Percentiles rank a stretch among this genome's conserved stretches.
These are phyloP conservation scores for Channa striata DNA, from an alignment of 2,797 vertebrate genomes.

Conservation along the genomic window DNA sequence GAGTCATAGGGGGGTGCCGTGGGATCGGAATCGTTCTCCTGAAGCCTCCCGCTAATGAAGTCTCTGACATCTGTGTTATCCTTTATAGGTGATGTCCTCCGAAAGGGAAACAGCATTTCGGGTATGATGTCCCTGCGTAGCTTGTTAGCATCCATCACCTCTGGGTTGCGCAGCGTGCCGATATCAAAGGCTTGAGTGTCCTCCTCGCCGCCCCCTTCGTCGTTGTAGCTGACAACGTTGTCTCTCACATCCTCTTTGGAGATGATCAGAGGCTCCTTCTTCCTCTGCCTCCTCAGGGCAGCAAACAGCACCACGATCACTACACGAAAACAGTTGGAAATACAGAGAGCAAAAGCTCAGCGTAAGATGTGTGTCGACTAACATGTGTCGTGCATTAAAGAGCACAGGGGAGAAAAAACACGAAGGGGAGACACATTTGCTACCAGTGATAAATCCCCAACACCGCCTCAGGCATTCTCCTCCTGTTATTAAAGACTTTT, in stretches of 20 bases:
- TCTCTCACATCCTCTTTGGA: constrained; percentile 98
- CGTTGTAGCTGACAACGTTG: constrained; percentile 99
- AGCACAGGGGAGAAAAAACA: constrained; percentile 64
- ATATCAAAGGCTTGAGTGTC: constrained; percentile 99
- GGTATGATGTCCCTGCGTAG: constrained; percentile 95
- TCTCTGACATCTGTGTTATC: constrained; percentile 95
- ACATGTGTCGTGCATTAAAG: constrained; percentile 80
- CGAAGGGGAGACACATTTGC: constrained; percentile 74
- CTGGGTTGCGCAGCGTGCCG: constrained; percentile 95
- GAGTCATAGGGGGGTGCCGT: constrained; percentile 97
- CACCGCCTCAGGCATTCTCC: constrained; percentile 75
- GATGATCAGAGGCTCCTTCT: constrained; percentile 98
- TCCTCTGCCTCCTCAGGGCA: constrained; percentile 93
- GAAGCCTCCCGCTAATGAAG: constrained; percentile 95
- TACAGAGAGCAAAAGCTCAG: constrained; percentile 54
- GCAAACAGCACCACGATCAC: constrained; percentile 99
- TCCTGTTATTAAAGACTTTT: constrained; percentile 78
- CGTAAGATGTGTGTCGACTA: constrained; percentile 72
- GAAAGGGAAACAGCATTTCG: constrained; percentile 92
- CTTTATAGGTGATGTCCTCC: constrained; percentile 92
- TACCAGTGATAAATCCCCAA: constrained; percentile 80
- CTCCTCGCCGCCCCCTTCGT: constrained; percentile 98
- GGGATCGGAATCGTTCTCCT: constrained; percentile 94
- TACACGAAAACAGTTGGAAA: constrained; percentile 71
- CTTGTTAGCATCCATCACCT: constrained; percentile 94